phyloP scores from a whole-genome alignment of 2,888 invertebrate genomes.

The Cremastinae sp. region DNA sequence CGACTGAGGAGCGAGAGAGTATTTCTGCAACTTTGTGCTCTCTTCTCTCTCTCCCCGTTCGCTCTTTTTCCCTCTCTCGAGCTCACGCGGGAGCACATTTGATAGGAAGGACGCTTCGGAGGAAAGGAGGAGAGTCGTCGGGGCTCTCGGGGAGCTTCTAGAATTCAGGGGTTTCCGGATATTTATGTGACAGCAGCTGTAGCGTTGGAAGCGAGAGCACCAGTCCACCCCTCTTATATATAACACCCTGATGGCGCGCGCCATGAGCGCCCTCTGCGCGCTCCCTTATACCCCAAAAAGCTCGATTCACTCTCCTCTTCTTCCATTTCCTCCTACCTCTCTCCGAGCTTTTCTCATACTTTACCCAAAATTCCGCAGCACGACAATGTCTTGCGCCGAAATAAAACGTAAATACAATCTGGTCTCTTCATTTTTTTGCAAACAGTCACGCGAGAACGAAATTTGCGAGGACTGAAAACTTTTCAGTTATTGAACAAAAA shows the following conservation, averaged over 20 bases:
- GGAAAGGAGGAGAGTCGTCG: slow-evolving; percentile 55
- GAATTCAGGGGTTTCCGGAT: slow-evolving; percentile 77
- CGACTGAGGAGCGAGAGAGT: slow-evolving; percentile 59
- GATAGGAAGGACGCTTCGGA: slow-evolving; percentile 45
- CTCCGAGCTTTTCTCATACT: slow-evolving; percentile 26
- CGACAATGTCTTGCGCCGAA: neutral
- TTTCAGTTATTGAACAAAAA: no score
- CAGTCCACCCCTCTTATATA: slow-evolving; percentile 54
- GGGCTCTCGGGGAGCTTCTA: slow-evolving; percentile 67
- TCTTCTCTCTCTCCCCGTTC: slow-evolving; percentile 4
- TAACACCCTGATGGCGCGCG: slow-evolving; percentile 55
- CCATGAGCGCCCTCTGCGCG: slow-evolving; percentile 8
- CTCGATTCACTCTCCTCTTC: slow-evolving; percentile 23
- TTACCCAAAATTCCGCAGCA: slow-evolving; percentile 12
- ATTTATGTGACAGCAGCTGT: slow-evolving; percentile 79
- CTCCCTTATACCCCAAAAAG: slow-evolving; percentile 25
- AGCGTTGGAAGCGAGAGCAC: slow-evolving; percentile 66
- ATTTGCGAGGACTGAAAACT: no score
- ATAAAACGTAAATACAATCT: no score
- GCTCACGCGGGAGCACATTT: slow-evolving; percentile 21
- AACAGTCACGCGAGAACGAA: neutral
- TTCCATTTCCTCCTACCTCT: slow-evolving; percentile 20
- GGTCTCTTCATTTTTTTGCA: neutral
- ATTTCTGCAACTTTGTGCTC: slow-evolving; percentile 75
- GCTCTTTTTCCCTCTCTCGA: slow-evolving; percentile 7